phyloP scores from a whole-genome alignment of 2,797 vertebrate species.

The Mormyrus hasselquistii region DNA sequence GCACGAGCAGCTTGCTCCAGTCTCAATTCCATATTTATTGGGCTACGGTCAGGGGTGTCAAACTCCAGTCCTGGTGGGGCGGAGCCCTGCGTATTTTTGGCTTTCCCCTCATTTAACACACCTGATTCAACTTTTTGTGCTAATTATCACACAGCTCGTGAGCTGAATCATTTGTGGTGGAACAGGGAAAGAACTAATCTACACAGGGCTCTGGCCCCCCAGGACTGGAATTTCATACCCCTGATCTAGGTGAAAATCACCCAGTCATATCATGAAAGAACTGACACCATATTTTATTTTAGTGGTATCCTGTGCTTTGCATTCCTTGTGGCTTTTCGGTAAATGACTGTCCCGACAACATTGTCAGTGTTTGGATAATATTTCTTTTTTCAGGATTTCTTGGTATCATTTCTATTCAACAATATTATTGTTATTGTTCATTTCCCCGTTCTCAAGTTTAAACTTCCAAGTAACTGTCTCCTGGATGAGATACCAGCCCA shows the following conservation, averaged over 20 bases:
- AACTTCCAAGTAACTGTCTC: not conserved
- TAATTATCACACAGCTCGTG: not conserved
- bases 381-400: not conserved
- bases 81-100: not conserved
- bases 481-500: not conserved
- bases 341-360: not conserved
- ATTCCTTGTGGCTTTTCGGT: not conserved
- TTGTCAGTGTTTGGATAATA: not conserved
- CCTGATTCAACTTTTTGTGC: not conserved
- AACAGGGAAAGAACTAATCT: not conserved
- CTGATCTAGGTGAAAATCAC: not conserved
- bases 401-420: not conserved
- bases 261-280: not conserved
- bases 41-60: not conserved
- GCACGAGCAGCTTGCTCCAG: not conserved
- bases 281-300: not conserved
- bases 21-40: not conserved
- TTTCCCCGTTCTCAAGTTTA: not conserved
- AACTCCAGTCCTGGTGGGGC: not conserved
- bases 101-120: not conserved
- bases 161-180: not conserved
- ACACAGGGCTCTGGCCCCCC: not conserved
- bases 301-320: not conserved
- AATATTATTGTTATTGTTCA: not conserved
- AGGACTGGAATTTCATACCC: not conserved